Conservation (phyloP, 2,113 vertebrate genomes). For the Aptenodytes forsteri region DNA sequence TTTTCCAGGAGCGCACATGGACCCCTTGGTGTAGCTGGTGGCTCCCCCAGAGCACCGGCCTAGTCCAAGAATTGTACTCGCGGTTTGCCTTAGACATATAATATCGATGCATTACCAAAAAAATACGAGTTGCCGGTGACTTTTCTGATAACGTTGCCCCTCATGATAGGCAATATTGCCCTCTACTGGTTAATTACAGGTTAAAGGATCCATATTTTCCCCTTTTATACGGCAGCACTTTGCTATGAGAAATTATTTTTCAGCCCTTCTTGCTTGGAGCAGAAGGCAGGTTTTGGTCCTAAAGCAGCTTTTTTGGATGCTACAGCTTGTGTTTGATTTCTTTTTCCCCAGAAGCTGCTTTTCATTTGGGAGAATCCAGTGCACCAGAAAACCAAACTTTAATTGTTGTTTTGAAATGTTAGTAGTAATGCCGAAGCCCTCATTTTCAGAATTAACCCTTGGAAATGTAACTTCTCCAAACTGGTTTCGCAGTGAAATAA, state of each 20-base stretch:
- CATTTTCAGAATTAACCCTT: not conserved
- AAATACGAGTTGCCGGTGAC: not conserved
- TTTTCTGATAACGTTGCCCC: not conserved
- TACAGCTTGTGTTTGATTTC: not conserved
- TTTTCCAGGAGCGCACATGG: not conserved
- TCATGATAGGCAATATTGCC: conserved; percentile 46
- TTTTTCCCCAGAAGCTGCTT: not conserved
- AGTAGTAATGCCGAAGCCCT: not conserved
- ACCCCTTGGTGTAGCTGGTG: not conserved
- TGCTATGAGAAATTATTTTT: not conserved
- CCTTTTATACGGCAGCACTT: not conserved
- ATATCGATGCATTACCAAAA: rapidly evolving
- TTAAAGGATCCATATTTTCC: not conserved
- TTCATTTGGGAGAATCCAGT: not conserved
- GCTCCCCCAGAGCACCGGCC: not conserved
- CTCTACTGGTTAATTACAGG: conserved; percentile 14
- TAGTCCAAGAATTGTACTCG: not conserved
- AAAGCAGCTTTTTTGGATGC: not conserved
- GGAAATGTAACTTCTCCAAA: not conserved
- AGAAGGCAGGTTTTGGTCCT: not conserved
- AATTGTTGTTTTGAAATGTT: not conserved
- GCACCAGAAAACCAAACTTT: not conserved
- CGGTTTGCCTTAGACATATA: rapidly evolving
- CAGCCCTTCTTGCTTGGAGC: not conserved
- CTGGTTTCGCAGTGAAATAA: not conserved